phyloP scores from a whole-genome alignment of 2,113 vertebrate genomes.

The Lepisosteus oculatus region DNA sequence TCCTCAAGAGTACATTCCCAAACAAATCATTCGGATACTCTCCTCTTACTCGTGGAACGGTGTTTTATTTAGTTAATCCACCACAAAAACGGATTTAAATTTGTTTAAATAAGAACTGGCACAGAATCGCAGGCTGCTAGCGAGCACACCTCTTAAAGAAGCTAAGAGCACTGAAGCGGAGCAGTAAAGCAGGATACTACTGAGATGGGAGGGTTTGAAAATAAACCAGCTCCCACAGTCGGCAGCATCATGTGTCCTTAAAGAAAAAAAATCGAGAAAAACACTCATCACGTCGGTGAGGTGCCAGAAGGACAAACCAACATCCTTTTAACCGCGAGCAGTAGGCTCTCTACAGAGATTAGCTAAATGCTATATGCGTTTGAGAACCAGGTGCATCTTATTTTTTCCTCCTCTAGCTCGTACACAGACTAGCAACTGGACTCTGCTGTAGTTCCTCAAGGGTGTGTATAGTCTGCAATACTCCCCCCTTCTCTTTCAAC shows the following conservation, averaged over 20 bases:
- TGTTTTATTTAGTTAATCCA: background rate
- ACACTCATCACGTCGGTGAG: background rate
- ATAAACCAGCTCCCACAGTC: constrained; percentile 11
- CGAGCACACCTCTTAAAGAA: background rate
- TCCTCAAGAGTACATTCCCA: constrained; percentile 7
- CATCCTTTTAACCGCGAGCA: background rate
- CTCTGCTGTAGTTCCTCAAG: background rate
- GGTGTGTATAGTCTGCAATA: background rate
- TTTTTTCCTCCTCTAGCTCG: background rate
- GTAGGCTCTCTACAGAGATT: background rate
- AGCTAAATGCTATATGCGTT: background rate
- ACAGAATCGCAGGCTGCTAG: background rate
- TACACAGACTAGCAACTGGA: background rate
- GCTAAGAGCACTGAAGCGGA: background rate
- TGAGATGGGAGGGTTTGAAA: background rate
- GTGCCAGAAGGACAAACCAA: background rate
- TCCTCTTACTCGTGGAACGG: too few species aligned
- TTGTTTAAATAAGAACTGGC: background rate
- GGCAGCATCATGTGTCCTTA: background rate
- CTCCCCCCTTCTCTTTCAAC: background rate
- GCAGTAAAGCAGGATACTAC: background rate
- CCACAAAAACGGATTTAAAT: background rate
- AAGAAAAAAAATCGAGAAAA: background rate
- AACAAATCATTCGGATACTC: constrained; percentile 20
- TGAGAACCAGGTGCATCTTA: constrained; percentile 18